These are phyloP conservation scores for Synanthedon vespiformis DNA, from an alignment of 2,888 invertebrate species.

Conservation along the genomic window DNA sequence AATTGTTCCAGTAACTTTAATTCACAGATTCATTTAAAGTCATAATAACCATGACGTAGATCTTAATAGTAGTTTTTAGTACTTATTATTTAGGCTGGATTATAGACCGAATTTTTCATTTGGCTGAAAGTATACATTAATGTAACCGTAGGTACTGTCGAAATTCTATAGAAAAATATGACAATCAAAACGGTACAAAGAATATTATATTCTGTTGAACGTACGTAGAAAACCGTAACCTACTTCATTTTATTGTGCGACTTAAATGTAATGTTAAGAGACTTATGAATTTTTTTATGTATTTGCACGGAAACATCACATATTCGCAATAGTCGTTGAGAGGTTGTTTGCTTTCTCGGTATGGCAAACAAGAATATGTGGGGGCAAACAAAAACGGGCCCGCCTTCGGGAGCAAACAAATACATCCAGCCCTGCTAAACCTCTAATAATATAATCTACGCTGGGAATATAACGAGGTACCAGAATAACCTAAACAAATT, in stretches of 20 bases:
- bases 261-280: conserved; percentile 4
- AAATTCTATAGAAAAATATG: no score
- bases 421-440: conserved; percentile 12
- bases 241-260: not conserved
- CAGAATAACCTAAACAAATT: no score
- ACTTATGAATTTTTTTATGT: conserved; percentile 13
- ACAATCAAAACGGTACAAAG: no score
- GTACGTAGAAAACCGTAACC: not conserved
- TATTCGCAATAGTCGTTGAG: conserved; percentile 16
- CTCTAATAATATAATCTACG: conserved; percentile 4
- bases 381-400: conserved; percentile 23
- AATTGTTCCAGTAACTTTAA: no score
- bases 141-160: no score
- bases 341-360: conserved; percentile 27
- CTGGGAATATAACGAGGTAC: no score
- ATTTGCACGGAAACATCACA: conserved; percentile 14
- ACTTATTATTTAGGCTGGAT: no score
- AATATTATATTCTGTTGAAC: not conserved
- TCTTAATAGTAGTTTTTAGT: no score
- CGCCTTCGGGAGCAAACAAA: conserved; percentile 20
- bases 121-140: not conserved
- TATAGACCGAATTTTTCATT: not conserved
- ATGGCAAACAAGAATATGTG: conserved; percentile 37
- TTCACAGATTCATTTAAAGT: no score
- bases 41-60: no score